Conservation (phyloP, 2,888 invertebrate species). For the Melinopterus prodromus region DNA sequence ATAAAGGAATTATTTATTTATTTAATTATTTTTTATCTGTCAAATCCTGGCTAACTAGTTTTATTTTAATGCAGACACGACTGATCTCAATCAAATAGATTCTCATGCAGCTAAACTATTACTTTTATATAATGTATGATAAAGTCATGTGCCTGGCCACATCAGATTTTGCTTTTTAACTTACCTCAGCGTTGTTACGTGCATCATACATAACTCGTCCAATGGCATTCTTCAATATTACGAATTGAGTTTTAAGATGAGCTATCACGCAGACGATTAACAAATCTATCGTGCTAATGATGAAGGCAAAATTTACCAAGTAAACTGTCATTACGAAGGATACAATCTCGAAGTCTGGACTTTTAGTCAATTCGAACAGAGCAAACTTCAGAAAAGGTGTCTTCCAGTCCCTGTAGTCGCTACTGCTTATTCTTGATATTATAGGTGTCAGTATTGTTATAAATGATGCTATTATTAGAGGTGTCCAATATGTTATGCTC, state of each 20-base stretch:
- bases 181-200: not conserved
- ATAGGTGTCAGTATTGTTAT: not conserved
- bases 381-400: constrained; percentile 36
- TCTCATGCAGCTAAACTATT: too few species aligned
- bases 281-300: constrained; percentile 38
- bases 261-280: constrained; percentile 38
- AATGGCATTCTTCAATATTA: constrained; percentile 38
- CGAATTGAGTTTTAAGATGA: constrained; percentile 39
- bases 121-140: too few species aligned
- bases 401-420: constrained; percentile 38
- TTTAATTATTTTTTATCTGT: too few species aligned
- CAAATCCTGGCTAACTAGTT: too few species aligned
- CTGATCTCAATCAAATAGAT: too few species aligned
- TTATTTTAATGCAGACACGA: too few species aligned
- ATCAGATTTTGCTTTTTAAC: too few species aligned
- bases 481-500: constrained; percentile 36
- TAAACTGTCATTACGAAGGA: constrained; percentile 34
- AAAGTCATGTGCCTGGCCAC: too few species aligned
- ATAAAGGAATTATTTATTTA: too few species aligned
- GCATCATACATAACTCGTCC: constrained; percentile 26
- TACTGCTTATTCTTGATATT: constrained; percentile 30
- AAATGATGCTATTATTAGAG: not conserved
- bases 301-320: constrained; percentile 38
- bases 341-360: constrained; percentile 37
- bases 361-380: constrained; percentile 37